These are phyloP conservation scores for Lysiphlebus fabarum DNA, from an alignment of 1,140 invertebrate genomes.

Conservation along the genomic window DNA sequence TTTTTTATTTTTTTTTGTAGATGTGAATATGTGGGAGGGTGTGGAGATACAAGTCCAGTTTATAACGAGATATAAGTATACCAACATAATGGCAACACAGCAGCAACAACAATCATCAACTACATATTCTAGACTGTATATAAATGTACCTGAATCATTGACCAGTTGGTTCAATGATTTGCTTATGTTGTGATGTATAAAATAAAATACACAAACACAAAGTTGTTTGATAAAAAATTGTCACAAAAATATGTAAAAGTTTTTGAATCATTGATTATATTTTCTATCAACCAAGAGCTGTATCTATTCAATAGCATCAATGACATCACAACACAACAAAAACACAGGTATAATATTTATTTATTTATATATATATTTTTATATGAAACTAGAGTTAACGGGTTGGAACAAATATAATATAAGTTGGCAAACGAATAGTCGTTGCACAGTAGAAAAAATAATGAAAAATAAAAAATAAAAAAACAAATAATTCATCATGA, in stretches of 20 bases:
- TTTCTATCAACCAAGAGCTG: too few relatives aligned
- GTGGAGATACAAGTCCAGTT: conserved; percentile 8
- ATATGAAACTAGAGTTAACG: conserved; percentile 25
- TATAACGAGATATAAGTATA: conserved; percentile 24
- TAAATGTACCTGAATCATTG: too few relatives aligned
- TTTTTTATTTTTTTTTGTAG: neutral
- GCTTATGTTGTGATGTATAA: too few relatives aligned
- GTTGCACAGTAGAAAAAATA: conserved; percentile 9
- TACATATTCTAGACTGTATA: neutral
- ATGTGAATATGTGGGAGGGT: conserved; percentile 9
- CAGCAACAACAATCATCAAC: conserved; percentile 11
- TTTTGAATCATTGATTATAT: conserved; percentile 16
- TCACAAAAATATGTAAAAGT: neutral
- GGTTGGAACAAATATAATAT: conserved; percentile 26
- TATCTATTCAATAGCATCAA: neutral
- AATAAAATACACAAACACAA: too few relatives aligned
- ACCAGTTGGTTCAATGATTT: too few relatives aligned
- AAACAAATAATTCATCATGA: conserved; percentile 7
- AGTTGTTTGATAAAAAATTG: too few relatives aligned
- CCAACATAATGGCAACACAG: conserved; percentile 19
- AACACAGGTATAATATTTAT: conserved; percentile 1
- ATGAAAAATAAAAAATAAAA: neutral
- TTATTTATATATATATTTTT: conserved; percentile 20
- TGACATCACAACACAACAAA: neutral
- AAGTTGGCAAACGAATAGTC: conserved; percentile 1